Percentiles rank a stretch among this genome's conserved stretches.
Evolutionary conservation across 1,140 invertebrate species (phyloP).

Genomic region (Drosophila cardini): DNA sequence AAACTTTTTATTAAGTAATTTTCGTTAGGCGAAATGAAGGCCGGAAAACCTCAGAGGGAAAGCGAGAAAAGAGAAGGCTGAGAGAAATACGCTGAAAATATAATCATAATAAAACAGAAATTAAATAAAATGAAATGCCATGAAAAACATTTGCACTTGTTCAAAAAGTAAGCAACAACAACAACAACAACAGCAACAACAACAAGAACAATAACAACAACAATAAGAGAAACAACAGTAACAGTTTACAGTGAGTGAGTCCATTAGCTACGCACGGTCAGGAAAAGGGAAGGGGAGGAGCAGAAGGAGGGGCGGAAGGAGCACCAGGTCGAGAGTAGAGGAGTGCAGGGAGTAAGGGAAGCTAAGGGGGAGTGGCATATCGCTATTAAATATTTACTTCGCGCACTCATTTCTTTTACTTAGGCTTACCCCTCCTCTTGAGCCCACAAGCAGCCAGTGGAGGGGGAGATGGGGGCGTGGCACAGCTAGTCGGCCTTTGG

Average conservation of each 20-base stretch:
- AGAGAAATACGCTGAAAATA: slow-evolving; percentile 65
- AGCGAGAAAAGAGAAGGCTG: neutral
- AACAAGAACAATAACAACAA: slow-evolving; percentile 36
- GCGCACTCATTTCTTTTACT: slow-evolving; percentile 74
- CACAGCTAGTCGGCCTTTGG: slow-evolving; percentile 38
- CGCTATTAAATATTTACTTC: slow-evolving; percentile 80
- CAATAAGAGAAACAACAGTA: slow-evolving; percentile 34
- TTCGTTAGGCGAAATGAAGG: slow-evolving; percentile 41
- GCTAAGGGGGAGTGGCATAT: slow-evolving; percentile 9
- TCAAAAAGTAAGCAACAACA: slow-evolving; percentile 67
- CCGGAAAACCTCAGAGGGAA: neutral
- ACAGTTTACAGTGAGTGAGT: slow-evolving; percentile 49
- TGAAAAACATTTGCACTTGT: slow-evolving; percentile 79
- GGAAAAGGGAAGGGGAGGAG: neutral
- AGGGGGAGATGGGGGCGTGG: neutral
- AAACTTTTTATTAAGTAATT: slow-evolving; percentile 76
- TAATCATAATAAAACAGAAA: slow-evolving; percentile 81
- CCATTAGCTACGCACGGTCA: slow-evolving; percentile 57
- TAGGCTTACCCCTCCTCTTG: slow-evolving; percentile 33
- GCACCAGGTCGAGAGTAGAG: no score
- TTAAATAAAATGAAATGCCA: slow-evolving; percentile 80
- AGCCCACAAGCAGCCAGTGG: neutral
- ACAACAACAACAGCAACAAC: neutral
- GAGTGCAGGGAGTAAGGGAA: neutral
- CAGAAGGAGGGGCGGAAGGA: neutral